Conservation (phyloP, 2,113 vertebrate genomes). For the Melanocharis versteri region DNA sequence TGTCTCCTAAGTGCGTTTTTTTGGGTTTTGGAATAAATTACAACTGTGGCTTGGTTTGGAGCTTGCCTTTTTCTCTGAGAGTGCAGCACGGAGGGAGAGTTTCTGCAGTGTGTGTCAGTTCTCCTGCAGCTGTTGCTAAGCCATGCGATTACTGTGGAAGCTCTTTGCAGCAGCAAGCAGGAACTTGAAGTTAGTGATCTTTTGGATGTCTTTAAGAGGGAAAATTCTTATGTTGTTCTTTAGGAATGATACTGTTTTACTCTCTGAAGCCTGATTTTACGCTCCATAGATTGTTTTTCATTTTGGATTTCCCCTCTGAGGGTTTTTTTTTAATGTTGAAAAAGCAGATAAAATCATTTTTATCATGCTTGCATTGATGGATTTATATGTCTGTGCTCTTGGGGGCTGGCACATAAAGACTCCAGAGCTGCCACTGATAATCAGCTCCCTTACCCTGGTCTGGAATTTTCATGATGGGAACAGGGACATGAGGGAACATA, state of each 20-base stretch:
- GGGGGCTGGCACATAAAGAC: neutral
- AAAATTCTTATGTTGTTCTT: constrained; percentile 35
- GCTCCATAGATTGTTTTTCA: neutral
- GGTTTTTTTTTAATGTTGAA: neutral
- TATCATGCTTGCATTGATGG: neutral
- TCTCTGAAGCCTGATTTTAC: constrained; percentile 35
- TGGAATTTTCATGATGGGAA: neutral
- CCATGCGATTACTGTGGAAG: constrained; percentile 28
- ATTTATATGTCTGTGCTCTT: constrained; percentile 20
- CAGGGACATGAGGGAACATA: neutral
- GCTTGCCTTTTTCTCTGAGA: constrained; percentile 1
- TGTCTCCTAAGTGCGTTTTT: neutral
- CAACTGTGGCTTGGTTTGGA: neutral
- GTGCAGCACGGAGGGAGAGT: neutral
- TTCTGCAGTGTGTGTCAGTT: neutral
- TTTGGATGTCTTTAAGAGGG: constrained; percentile 45
- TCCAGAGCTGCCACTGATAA: constrained; percentile 10
- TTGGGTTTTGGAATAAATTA: neutral
- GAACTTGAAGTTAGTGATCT: constrained; percentile 60
- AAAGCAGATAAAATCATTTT: constrained; percentile 26
- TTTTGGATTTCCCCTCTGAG: constrained; percentile 14
- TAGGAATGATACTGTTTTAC: constrained; percentile 33
- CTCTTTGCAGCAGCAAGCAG: constrained; percentile 47
- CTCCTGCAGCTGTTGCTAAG: constrained; percentile 57
- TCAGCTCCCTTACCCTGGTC: neutral